phyloP scores from a whole-genome alignment of 1,140 invertebrate genomes.

The Micrasema longulum region DNA sequence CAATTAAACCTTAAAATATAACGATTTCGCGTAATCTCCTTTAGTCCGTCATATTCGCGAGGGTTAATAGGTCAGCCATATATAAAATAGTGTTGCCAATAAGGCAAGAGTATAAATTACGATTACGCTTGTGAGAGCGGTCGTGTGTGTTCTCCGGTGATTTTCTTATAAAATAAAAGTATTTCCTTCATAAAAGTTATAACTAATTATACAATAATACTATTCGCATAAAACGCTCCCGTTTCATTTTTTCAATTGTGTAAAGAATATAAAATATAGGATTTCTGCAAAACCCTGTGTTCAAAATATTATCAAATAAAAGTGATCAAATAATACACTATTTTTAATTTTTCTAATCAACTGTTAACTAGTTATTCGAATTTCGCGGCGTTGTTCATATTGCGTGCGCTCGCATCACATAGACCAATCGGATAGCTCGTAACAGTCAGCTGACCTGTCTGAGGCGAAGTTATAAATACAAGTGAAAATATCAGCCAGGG shows the following conservation, averaged over 20 bases:
- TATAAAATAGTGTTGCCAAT: conserved; percentile 38
- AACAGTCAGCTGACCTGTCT: conserved; percentile 55
- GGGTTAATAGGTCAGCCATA: conserved; percentile 47
- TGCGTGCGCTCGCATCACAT: conserved; percentile 26
- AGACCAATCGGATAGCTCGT: conserved; percentile 24
- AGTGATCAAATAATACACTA: too few species aligned
- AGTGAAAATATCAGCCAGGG: conserved; percentile 56
- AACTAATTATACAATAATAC: too few species aligned
- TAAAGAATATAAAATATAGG: too few species aligned
- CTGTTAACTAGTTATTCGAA: conserved; percentile 15
- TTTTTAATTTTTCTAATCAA: conserved; percentile 1
- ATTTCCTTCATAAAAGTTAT: too few species aligned
- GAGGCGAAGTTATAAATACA: conserved; percentile 50
- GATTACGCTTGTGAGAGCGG: background rate
- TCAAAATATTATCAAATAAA: too few species aligned
- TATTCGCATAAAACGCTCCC: too few species aligned
- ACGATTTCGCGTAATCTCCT: conserved; percentile 8
- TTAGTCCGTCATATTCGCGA: conserved; percentile 12
- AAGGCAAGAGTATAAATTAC: conserved; percentile 9
- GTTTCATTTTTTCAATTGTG: too few species aligned
- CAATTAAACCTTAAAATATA: too few species aligned
- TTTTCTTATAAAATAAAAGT: too few species aligned
- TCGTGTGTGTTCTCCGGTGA: conserved; percentile 12
- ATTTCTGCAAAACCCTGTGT: conserved; percentile 9
- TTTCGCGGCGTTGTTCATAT: conserved; percentile 8